Evolutionary conservation across 2,888 invertebrate genomes (phyloP).

Genomic region (Eucera pruinosa): DNA sequence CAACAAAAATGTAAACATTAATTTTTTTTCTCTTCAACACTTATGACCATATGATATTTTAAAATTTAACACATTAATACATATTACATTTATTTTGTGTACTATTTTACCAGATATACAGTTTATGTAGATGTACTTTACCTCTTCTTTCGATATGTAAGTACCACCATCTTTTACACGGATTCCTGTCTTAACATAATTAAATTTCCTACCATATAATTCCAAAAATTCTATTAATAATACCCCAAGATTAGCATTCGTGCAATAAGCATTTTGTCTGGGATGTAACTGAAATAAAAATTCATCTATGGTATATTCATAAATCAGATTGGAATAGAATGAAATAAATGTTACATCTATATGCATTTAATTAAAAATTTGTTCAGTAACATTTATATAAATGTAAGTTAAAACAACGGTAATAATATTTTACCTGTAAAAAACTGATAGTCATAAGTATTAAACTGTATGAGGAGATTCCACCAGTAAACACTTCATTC

Average conservation of each 20-base stretch:
- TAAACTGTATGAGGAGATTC: conserved; percentile 99
- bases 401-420: neutral
- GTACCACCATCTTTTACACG: conserved; percentile 96
- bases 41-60: neutral
- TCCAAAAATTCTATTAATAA: conserved; percentile 98
- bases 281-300: conserved; percentile 90
- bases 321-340: no score
- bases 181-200: conserved; percentile 97
- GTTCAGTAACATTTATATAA: neutral
- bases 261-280: conserved; percentile 89
- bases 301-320: conserved; percentile 7
- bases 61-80: neutral
- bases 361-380: neutral
- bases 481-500: conserved; percentile 99
- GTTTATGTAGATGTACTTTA: conserved; percentile 70
- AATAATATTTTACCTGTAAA: conserved; percentile 87
- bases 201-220: conserved; percentile 98
- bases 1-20: neutral
- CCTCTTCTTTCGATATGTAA: conserved; percentile 97
- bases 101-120: neutral
- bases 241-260: conserved; percentile 93
- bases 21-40: neutral
- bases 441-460: conserved; percentile 99
- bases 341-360: no score
- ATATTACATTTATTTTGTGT: neutral